Evolutionary conservation across 2,888 invertebrate species (phyloP).

Genomic region (Hyposoter dolosus): DNA sequence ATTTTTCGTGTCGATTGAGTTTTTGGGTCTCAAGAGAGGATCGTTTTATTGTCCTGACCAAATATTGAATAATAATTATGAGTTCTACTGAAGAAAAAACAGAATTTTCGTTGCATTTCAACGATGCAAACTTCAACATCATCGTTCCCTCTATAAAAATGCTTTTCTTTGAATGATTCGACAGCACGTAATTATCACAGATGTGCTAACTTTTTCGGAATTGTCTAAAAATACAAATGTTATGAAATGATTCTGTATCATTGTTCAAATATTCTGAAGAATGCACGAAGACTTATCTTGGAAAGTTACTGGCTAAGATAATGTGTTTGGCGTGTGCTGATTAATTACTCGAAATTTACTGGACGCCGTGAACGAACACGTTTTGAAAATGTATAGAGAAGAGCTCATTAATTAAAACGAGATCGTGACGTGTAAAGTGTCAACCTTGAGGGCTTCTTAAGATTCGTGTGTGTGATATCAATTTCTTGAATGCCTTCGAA

Average conservation of each 20-base stretch:
- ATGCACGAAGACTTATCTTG: not conserved
- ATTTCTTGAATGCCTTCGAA: slow-evolving; percentile 26
- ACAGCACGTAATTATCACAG: not conserved
- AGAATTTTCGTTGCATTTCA: too few relatives aligned
- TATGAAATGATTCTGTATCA: not conserved
- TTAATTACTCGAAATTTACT: slow-evolving; percentile 1
- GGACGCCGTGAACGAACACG: not conserved
- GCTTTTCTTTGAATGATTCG: not conserved
- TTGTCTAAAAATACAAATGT: not conserved
- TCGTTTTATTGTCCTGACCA: too few relatives aligned
- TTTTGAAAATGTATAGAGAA: not conserved
- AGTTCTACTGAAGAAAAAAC: too few relatives aligned
- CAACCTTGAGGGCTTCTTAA: not conserved
- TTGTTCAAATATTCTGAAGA: not conserved
- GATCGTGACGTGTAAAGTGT: not conserved
- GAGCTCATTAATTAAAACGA: not conserved
- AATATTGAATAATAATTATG: too few relatives aligned
- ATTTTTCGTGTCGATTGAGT: too few relatives aligned
- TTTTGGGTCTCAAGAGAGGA: too few relatives aligned
- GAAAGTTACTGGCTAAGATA: not conserved
- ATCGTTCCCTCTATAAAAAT: slow-evolving; percentile 1
- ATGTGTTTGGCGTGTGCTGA: not conserved
- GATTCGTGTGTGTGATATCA: slow-evolving; percentile 19
- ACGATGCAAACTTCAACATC: too few relatives aligned
- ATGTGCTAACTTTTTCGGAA: not conserved